phyloP scores from a whole-genome alignment of 2,888 invertebrate species.

The Buathra laborator region DNA sequence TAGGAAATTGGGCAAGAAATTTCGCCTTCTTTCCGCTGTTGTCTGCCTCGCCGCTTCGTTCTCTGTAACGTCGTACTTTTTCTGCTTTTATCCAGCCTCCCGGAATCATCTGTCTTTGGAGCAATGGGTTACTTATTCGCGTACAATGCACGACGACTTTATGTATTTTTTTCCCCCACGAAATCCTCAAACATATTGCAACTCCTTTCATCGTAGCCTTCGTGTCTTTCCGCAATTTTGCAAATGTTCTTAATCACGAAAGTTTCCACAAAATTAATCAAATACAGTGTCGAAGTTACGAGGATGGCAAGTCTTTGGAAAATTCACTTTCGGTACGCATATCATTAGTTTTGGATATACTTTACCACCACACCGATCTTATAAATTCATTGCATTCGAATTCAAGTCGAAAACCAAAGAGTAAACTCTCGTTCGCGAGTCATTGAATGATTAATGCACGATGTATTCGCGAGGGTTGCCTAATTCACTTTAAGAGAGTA shows the following conservation, averaged over 20 bases:
- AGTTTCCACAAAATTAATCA: no score
- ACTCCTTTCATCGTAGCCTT: background rate
- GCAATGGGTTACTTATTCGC: conserved; percentile 32
- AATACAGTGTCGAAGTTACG: no score
- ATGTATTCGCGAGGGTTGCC: conserved; percentile 50
- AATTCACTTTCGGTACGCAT: no score
- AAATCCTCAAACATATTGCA: conserved; percentile 9
- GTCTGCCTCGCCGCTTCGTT: conserved; percentile 47
- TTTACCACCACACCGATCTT: no score
- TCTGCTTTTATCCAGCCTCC: conserved; percentile 38
- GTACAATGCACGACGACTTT: background rate
- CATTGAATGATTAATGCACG: conserved; percentile 62
- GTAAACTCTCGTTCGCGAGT: conserved; percentile 21
- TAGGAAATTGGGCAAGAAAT: conserved; percentile 77
- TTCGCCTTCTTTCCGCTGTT: conserved; percentile 61
- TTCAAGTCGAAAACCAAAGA: conserved; percentile 36
- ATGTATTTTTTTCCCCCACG: conserved; percentile 31
- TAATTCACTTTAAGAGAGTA: conserved; percentile 55
- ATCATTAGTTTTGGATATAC: no score
- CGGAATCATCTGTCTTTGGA: conserved; percentile 32
- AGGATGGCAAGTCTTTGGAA: no score
- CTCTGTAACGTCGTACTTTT: conserved; percentile 30
- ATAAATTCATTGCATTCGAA: background rate
- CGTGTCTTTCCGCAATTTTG: background rate
- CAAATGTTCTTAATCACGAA: background rate